phyloP scores from a whole-genome alignment of 2,888 invertebrate species.

The Pollenia griseotomentosa region DNA sequence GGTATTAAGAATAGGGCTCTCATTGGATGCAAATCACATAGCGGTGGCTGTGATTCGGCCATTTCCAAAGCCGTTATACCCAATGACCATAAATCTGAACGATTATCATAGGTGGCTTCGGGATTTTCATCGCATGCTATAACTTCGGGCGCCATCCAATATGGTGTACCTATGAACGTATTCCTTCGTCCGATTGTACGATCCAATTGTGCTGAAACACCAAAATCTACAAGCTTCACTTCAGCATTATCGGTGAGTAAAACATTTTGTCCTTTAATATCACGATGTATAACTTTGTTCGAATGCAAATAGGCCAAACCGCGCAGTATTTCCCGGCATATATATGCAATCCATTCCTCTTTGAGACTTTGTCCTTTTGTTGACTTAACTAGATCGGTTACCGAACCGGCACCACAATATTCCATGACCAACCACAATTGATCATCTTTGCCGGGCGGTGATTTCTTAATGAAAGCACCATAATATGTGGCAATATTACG shows the following conservation, averaged over 20 bases:
- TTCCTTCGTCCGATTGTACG: slow-evolving; percentile 99
- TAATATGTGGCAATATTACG: slow-evolving; percentile 99
- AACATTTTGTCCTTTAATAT: slow-evolving; percentile 99
- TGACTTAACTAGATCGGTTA: slow-evolving; percentile 99
- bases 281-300: slow-evolving; percentile 99
- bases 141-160: slow-evolving; percentile 99
- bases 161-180: slow-evolving; percentile 98
- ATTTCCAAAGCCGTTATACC: slow-evolving; percentile 99
- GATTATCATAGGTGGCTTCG: slow-evolving; percentile 99
- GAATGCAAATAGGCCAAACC: slow-evolving; percentile 98
- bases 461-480: slow-evolving; percentile 99
- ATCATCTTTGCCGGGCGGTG: slow-evolving; percentile 99
- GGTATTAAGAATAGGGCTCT: slow-evolving; percentile 99
- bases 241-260: slow-evolving; percentile 99
- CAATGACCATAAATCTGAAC: slow-evolving; percentile 95
- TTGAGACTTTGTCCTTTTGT: slow-evolving; percentile 99
- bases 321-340: slow-evolving; percentile 97
- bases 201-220: slow-evolving; percentile 99
- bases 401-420: slow-evolving; percentile 99
- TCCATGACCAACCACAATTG: slow-evolving; percentile 99
- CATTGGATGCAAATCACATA: slow-evolving; percentile 99
- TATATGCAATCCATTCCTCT: slow-evolving; percentile 99
- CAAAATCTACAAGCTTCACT: slow-evolving; percentile 99
- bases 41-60: slow-evolving; percentile 99
- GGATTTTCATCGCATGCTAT: slow-evolving; percentile 99